These are phyloP conservation scores for Mormyrops boulengeri DNA, from an alignment of 2,797 vertebrate species.

Conservation along the genomic window DNA sequence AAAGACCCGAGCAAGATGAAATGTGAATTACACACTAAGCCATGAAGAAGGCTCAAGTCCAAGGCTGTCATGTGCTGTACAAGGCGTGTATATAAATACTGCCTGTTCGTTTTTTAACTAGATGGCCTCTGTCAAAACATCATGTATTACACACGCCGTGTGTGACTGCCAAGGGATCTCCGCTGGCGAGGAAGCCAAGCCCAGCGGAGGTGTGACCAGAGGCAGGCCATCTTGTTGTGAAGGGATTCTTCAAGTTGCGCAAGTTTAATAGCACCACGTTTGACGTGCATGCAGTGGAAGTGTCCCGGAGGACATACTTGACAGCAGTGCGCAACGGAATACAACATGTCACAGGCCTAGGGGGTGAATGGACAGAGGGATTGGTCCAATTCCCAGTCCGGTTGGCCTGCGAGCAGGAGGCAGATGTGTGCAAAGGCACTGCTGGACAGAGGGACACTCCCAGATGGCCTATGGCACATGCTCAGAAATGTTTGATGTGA, in stretches of 20 bases:
- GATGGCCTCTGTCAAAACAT: neutral
- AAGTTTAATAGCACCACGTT: neutral
- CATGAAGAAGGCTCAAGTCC: neutral
- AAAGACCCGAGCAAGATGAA: neutral
- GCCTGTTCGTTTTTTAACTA: neutral
- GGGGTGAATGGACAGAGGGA: neutral
- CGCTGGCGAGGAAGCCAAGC: neutral
- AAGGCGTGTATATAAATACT: neutral
- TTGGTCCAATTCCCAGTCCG: neutral
- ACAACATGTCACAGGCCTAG: neutral
- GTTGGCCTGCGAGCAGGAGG: neutral
- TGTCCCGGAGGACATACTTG: neutral
- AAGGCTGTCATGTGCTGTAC: neutral
- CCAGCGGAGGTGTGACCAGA: neutral
- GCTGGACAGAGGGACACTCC: neutral
- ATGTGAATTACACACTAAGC: neutral
- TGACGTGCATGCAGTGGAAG: too few relatives aligned
- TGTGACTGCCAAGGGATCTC: neutral
- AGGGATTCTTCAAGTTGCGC: neutral
- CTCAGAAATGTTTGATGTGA: neutral
- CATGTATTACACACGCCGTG: neutral
- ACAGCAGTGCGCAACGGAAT: neutral
- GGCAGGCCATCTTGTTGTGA: neutral
- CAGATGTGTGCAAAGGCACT: neutral
- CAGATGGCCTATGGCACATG: neutral